Conservation (phyloP, 2,113 vertebrate genomes). For the Thomomys bottae region DNA sequence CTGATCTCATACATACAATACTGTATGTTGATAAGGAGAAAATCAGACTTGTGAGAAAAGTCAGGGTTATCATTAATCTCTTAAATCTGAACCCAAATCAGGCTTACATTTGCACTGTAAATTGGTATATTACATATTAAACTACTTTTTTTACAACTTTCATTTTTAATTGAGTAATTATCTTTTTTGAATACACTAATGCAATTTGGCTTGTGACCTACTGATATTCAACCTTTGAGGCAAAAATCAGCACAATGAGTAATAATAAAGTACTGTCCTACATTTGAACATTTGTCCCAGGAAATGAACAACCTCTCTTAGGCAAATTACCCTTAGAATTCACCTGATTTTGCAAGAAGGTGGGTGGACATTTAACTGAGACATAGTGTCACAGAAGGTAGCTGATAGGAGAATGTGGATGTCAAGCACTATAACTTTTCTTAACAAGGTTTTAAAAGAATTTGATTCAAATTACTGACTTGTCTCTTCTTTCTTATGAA, state of each 20-base stretch:
- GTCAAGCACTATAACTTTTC: neutral
- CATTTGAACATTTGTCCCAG: neutral
- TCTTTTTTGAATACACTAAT: slow-evolving; percentile 20
- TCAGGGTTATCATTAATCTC: neutral
- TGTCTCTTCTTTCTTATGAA: neutral
- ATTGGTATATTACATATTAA: neutral
- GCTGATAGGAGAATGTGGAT: neutral
- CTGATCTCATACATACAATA: neutral
- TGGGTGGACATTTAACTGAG: too few relatives aligned
- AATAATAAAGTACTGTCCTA: neutral
- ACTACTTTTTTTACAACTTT: neutral
- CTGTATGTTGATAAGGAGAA: neutral
- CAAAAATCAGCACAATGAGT: neutral
- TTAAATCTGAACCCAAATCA: neutral
- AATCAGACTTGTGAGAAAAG: neutral
- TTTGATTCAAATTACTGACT: neutral
- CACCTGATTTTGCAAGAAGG: neutral
- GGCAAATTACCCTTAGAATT: neutral
- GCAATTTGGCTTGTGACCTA: neutral
- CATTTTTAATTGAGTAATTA: slow-evolving; percentile 54
- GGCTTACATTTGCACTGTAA: neutral
- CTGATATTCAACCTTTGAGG: neutral
- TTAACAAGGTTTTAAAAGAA: neutral
- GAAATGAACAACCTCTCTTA: neutral
- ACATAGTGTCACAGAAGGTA: accelerated